Evolutionary conservation across 2,797 vertebrate genomes (phyloP).

Genomic region (Xenentodon cancila): DNA sequence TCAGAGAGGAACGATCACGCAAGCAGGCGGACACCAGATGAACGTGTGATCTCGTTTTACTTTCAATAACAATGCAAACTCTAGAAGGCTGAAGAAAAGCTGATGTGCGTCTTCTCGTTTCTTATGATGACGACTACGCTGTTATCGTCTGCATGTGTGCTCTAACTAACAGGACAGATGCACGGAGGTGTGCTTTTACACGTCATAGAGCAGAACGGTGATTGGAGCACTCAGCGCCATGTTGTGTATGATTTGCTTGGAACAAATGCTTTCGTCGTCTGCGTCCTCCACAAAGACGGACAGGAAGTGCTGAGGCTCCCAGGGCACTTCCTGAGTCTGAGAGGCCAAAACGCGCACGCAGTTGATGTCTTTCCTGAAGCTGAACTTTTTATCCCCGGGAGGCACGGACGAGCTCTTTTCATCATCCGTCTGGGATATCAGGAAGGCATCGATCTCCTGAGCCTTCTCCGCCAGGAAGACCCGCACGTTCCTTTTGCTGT

Average conservation of each 20-base stretch:
- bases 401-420: rapidly evolving
- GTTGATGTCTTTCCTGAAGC: slow-evolving; percentile 48
- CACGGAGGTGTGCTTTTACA: slow-evolving; percentile 26
- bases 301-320: slow-evolving; percentile 32
- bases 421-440: neutral
- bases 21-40: neutral
- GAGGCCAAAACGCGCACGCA: slow-evolving; percentile 58
- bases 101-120: slow-evolving; percentile 3
- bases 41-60: slow-evolving; percentile 28
- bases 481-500: slow-evolving; percentile 67
- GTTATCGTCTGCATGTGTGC: too few species aligned
- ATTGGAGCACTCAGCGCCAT: slow-evolving; percentile 31
- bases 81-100: neutral
- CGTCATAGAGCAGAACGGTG: slow-evolving; percentile 64
- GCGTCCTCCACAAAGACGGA: slow-evolving; percentile 73
- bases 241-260: slow-evolving; percentile 63
- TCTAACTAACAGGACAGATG: too few species aligned
- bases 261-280: slow-evolving; percentile 59
- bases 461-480: slow-evolving; percentile 50
- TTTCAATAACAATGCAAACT: slow-evolving; percentile 18
- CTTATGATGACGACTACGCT: neutral
- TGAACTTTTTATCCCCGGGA: slow-evolving; percentile 46
- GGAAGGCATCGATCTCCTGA: slow-evolving; percentile 58
- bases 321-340: slow-evolving; percentile 52
- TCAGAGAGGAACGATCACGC: slow-evolving; percentile 25